phyloP scores from a whole-genome alignment of 1,140 invertebrate genomes.

The Cydia splendana region DNA sequence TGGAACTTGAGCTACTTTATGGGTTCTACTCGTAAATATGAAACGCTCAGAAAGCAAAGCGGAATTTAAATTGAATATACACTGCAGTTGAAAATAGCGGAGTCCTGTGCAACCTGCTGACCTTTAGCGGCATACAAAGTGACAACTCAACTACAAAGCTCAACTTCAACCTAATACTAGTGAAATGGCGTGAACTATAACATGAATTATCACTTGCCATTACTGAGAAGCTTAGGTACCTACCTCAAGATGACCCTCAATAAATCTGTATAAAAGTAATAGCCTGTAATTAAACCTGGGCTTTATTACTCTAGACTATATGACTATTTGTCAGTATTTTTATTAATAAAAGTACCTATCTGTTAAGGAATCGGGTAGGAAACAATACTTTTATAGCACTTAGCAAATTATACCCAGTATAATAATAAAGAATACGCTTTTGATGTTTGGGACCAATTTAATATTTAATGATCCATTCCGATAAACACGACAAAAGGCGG shows the following conservation, averaged over 20 bases:
- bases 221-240: background rate
- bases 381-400: background rate
- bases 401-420: background rate
- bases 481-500: background rate
- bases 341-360: background rate
- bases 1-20: background rate
- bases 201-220: conserved; percentile 23
- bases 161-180: background rate
- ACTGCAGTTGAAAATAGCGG: background rate
- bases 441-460: background rate
- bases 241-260: background rate
- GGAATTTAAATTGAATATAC: conserved; percentile 19
- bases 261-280: conserved; percentile 16
- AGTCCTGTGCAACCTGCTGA: conserved; percentile 14
- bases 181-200: background rate
- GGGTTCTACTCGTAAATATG: background rate
- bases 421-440: background rate
- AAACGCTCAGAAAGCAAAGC: background rate
- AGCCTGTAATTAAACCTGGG: background rate
- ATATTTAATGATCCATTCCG: conserved; percentile 4
- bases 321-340: background rate
- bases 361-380: background rate
- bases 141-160: conserved; percentile 3
- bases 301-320: background rate
- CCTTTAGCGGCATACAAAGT: conserved; percentile 15